These are phyloP conservation scores for Ophion slaviceki DNA, from an alignment of 2,888 invertebrate species.

Conservation along the genomic window DNA sequence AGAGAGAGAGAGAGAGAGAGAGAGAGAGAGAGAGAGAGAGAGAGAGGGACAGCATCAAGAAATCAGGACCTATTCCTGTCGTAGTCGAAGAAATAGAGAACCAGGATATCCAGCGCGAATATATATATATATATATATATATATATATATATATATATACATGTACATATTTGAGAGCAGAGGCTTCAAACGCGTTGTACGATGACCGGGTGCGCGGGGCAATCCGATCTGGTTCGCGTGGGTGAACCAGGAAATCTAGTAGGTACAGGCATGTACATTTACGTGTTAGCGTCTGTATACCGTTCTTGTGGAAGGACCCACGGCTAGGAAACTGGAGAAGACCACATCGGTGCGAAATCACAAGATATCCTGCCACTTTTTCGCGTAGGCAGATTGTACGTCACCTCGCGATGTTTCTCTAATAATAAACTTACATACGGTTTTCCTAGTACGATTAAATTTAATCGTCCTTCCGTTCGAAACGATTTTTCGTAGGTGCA, in stretches of 20 bases:
- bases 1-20: conserved; percentile 35
- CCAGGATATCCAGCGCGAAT: conserved; percentile 55
- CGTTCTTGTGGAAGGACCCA: conserved; percentile 52
- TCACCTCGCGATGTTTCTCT: conserved; percentile 5
- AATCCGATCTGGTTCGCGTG: conserved; percentile 69
- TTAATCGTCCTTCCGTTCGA: too few relatives aligned
- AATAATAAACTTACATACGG: background rate
- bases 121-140: background rate
- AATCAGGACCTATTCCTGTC: conserved; percentile 68
- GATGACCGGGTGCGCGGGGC: conserved; percentile 59
- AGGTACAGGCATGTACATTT: conserved; percentile 30
- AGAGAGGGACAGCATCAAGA: conserved; percentile 65
- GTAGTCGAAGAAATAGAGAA: conserved; percentile 58
- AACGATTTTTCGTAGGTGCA: too few relatives aligned
- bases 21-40: conserved; percentile 36
- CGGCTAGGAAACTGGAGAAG: conserved; percentile 53
- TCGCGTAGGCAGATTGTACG: conserved; percentile 38
- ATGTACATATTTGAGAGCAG: conserved; percentile 17
- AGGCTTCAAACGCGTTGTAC: conserved; percentile 49
- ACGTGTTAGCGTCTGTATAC: conserved; percentile 14
- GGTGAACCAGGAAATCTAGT: conserved; percentile 70
- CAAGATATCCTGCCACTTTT: conserved; percentile 26
- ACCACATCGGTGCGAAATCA: conserved; percentile 33
- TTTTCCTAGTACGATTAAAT: background rate
- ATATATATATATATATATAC: background rate